Base-by-base conservation (phyloP, 1,140 invertebrate genomes). In the Meloidogyne chitwoodi region DNA sequence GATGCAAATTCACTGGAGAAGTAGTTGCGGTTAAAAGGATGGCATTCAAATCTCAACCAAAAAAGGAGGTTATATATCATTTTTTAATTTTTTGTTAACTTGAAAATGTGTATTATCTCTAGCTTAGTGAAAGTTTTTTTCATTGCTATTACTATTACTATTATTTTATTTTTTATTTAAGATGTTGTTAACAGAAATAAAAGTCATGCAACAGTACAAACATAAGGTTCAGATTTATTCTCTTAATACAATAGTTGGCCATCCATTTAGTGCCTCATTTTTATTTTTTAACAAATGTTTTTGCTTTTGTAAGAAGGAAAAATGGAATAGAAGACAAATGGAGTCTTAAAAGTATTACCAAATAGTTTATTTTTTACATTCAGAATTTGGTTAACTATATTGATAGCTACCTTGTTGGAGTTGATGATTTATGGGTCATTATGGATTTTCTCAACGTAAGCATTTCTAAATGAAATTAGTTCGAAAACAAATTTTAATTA, bases 11-110 rank as follows among this genome's bases (percentile, higher is more conserved):
- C 8, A 83, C 84, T 4, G 79, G 83, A 8, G 79, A 88, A 62
- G 81, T 88, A 4, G 89, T 90, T 10, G 89, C 89, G 63, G 89
- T 90, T 63, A 90, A 90, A 80, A 86, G 88, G 77, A 90, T 90
- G 89, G 88, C 89, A 63, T 85, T 90, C 68, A 88, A 88, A 69
- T 88, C 88, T 75, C 89, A 90, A 77, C 89, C 89, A 0, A 90
- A 90, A 79, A 90, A 90, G 76, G 89, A 90, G 79, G 83, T 90
- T 44, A 87, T 90, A 64, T 38, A 0, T 8, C 4, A 56, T 56
- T n/a, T n/a, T 16, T 48, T 38, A 38, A 38, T 5, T n/a, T 6
- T 56, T n/a, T n/a, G 19, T 56, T 19, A 48, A 6, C 19, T n/a
- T 56, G 19, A 56, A 56, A 19, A 19, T 16, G 0, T 16, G 41